A percentile compares a stretch with the other conserved stretches of the same genome.
Conservation (phyloP, 2,888 invertebrate species). For the Drosophila nr. fundita region DNA sequence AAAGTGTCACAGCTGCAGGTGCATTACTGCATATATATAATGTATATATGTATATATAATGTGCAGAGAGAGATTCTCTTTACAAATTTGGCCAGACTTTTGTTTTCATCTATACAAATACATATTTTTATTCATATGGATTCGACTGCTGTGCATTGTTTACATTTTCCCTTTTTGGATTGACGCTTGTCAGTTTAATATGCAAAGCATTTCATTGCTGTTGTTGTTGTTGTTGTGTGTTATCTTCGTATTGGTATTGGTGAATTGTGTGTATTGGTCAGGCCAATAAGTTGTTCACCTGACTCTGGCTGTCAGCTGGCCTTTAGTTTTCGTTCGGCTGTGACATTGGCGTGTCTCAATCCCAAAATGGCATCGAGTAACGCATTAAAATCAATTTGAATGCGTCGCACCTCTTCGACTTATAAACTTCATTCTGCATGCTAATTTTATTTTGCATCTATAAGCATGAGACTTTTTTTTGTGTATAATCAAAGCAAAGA, state of each 20-base stretch:
- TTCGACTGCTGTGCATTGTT: conserved; percentile 63
- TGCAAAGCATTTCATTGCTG: conserved; percentile 62
- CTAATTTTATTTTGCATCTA: conserved; percentile 30
- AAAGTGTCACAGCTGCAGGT: conserved; percentile 33
- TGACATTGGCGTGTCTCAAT: conserved; percentile 47
- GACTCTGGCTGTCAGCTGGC: conserved; percentile 51
- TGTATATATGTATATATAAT: not conserved
- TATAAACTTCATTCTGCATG: conserved; percentile 32
- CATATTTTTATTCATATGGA: conserved; percentile 13
- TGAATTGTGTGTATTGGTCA: conserved; percentile 41
- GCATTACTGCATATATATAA: conserved; percentile 24
- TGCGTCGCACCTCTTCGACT: conserved; percentile 31
- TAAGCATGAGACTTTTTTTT: conserved; percentile 5
- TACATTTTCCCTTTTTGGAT: conserved; percentile 66
- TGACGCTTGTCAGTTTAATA: conserved; percentile 52
- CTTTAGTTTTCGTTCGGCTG: conserved; percentile 47
- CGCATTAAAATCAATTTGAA: conserved; percentile 46
- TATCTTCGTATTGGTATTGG: not conserved
- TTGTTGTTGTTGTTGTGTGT: not conserved
- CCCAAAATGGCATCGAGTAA: conserved; percentile 43
- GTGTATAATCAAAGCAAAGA: not conserved
- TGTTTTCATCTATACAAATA: conserved; percentile 28
- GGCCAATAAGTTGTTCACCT: conserved; percentile 72
- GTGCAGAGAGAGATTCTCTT: conserved; percentile 11
- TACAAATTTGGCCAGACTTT: conserved; percentile 40